Conservation (phyloP, 2,113 vertebrate genomes). For the Peromyscus californicus region DNA sequence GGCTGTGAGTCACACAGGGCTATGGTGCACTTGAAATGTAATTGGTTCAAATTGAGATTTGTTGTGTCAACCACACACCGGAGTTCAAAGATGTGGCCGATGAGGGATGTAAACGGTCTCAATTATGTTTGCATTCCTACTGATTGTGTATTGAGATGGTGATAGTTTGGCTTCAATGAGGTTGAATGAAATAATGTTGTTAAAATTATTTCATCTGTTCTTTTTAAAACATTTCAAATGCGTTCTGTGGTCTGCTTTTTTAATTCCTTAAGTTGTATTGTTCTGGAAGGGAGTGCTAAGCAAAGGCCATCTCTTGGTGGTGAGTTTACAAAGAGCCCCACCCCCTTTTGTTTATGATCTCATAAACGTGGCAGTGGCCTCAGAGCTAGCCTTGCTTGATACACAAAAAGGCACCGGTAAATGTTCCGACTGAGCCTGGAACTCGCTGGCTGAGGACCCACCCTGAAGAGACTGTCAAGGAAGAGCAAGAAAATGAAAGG, state of each 20-base stretch:
- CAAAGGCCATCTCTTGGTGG: background rate
- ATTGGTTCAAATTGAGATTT: background rate
- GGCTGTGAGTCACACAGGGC: rapidly evolving
- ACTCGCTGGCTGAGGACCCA: background rate
- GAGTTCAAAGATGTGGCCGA: background rate
- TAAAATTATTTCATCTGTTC: background rate
- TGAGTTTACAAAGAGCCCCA: background rate
- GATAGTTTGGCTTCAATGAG: background rate
- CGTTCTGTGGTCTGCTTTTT: background rate
- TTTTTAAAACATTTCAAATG: background rate
- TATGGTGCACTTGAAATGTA: rapidly evolving
- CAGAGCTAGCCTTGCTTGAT: background rate
- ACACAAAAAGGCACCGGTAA: background rate
- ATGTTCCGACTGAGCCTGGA: background rate
- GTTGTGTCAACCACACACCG: rapidly evolving
- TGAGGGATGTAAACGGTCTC: rapidly evolving
- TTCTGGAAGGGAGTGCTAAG: background rate
- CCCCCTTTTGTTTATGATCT: background rate
- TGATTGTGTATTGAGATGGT: background rate
- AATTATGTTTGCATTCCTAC: rapidly evolving
- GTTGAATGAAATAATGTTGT: background rate
- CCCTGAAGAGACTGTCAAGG: background rate
- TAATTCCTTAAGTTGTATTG: rapidly evolving
- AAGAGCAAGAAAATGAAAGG: no score
- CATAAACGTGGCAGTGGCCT: background rate